phyloP scores from a whole-genome alignment of 1,140 invertebrate species.

The Drosophila murphyi region DNA sequence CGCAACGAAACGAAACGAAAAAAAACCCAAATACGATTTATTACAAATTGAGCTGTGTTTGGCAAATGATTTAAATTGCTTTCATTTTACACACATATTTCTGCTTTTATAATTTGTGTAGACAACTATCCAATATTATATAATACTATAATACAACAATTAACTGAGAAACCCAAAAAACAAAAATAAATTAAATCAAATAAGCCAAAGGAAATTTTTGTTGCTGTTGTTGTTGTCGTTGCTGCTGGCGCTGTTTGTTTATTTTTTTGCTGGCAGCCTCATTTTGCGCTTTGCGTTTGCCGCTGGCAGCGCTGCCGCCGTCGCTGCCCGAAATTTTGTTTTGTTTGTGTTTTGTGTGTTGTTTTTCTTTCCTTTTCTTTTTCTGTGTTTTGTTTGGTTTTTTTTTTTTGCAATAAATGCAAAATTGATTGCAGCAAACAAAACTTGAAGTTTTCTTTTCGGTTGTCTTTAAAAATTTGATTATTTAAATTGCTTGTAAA shows the following conservation, averaged over 20 bases:
- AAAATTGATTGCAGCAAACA: conserved; percentile 20
- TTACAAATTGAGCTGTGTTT: conserved; percentile 24
- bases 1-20: conserved; percentile 21
- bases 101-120: conserved; percentile 18
- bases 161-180: conserved; percentile 26
- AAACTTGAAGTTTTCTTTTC: conserved; percentile 1
- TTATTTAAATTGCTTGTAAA: conserved; percentile 16
- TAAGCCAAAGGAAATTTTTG: conserved; percentile 13
- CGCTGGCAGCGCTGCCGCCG: conserved; percentile 36
- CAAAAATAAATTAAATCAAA: conserved; percentile 13
- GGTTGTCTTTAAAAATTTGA: neutral
- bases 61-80: conserved; percentile 10
- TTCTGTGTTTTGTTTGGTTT: conserved; percentile 16
- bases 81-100: conserved; percentile 21
- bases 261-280: conserved; percentile 8
- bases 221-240: conserved; percentile 13
- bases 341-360: conserved; percentile 46
- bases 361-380: conserved; percentile 20
- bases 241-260: conserved; percentile 6
- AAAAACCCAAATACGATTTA: conserved; percentile 30
- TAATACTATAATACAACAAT: conserved; percentile 36
- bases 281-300: conserved; percentile 32
- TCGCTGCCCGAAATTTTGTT: conserved; percentile 35
- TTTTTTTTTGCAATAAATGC: conserved; percentile 39
- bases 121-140: conserved; percentile 38